Evolutionary conservation across 2,797 vertebrate species (phyloP).

Genomic region (Sebastes alutus): DNA sequence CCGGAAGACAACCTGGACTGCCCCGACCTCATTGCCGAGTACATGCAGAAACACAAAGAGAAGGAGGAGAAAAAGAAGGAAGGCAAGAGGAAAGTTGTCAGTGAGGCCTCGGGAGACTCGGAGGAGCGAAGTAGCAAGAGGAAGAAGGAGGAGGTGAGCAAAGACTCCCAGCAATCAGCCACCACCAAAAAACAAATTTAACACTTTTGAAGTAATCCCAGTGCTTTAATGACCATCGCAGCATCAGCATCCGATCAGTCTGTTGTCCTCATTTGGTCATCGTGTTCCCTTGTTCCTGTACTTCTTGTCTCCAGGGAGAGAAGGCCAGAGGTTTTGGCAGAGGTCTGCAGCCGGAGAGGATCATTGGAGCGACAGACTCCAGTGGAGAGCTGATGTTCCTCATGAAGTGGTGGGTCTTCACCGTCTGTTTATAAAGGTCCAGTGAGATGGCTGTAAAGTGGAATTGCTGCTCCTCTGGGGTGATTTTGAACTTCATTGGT

Average conservation of each 20-base stretch:
- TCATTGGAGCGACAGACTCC: constrained; percentile 96
- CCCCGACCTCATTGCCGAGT: constrained; percentile 95
- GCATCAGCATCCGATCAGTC: too few relatives aligned
- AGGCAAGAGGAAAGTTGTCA: constrained; percentile 88
- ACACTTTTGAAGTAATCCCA: background rate
- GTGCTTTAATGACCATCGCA: background rate
- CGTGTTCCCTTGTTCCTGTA: background rate
- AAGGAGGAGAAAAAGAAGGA: constrained; percentile 89
- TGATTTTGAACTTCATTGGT: background rate
- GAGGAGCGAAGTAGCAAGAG: constrained; percentile 94
- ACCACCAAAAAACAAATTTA: background rate
- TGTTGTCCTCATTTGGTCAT: background rate
- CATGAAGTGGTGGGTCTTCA: constrained; percentile 93
- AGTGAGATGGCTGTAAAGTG: background rate
- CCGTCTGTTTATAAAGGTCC: background rate
- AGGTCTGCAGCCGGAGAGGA: constrained; percentile 93
- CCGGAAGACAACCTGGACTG: constrained; percentile 97
- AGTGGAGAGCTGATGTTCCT: constrained; percentile 99
- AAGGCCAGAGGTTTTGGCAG: constrained; percentile 94
- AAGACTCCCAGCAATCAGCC: background rate
- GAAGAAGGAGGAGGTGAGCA: constrained; percentile 93
- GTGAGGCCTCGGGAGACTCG: constrained; percentile 83
- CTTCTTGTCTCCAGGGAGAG: constrained; percentile 83
- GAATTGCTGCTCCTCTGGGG: background rate
- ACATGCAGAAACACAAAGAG: constrained; percentile 92